phyloP scores from a whole-genome alignment of 2,113 vertebrate species.

The Tragelaphus strepsiceros region DNA sequence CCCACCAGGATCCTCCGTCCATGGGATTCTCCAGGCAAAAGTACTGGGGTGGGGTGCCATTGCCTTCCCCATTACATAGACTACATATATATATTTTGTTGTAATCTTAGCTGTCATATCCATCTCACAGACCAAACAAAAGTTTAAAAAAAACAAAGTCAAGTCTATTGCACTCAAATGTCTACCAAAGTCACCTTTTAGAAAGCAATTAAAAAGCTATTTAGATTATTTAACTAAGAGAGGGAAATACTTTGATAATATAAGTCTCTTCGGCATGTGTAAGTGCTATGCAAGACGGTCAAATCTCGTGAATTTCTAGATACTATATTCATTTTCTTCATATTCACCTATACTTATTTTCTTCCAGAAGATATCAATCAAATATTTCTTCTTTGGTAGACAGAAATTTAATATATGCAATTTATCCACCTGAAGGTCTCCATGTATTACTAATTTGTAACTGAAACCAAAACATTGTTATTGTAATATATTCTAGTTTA shows the following conservation, averaged over 20 bases:
- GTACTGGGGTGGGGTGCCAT: no score
- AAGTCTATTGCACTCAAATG: neutral
- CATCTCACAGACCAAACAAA: neutral
- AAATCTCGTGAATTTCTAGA: conserved; percentile 6
- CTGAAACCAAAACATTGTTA: conserved; percentile 3
- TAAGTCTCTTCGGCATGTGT: neutral
- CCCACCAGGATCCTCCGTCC: no score
- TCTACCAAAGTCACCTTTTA: neutral
- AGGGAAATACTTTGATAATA: conserved; percentile 1
- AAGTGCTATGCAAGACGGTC: neutral
- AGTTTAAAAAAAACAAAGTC: neutral
- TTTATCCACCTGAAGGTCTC: neutral
- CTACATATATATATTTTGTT: neutral
- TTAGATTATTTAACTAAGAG: neutral
- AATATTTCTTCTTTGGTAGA: conserved; percentile 12
- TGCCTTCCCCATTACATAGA: no score
- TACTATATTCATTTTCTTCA: neutral
- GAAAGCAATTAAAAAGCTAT: neutral
- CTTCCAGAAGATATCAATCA: neutral
- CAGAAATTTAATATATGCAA: neutral
- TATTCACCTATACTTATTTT: neutral
- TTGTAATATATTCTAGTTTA: neutral
- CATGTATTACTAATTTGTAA: conserved; percentile 10
- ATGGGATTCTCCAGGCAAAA: no score
- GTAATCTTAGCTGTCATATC: neutral